phyloP scores from a whole-genome alignment of 2,113 vertebrate species.

The Isurus oxyrinchus region DNA sequence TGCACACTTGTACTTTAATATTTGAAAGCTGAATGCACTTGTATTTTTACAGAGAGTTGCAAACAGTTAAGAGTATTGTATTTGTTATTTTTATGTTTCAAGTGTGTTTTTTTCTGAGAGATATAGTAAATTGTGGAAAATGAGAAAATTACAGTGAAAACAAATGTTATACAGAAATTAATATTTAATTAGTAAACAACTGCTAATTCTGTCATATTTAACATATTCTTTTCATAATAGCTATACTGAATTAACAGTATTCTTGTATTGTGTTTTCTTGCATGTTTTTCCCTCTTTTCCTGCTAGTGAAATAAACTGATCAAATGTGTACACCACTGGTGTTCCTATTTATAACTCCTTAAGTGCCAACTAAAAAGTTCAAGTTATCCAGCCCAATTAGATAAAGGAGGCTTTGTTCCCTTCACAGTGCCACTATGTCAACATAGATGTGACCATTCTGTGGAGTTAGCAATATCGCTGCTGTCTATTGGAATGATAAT shows the following conservation, averaged over 20 bases:
- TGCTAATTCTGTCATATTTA: constrained; percentile 13
- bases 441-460: not conserved
- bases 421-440: not conserved
- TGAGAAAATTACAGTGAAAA: constrained; percentile 8
- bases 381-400: not conserved
- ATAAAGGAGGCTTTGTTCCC: not conserved
- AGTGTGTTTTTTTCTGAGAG: constrained; percentile 13
- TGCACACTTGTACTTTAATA: constrained; percentile 31
- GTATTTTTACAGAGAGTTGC: constrained; percentile 32
- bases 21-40: constrained; percentile 33
- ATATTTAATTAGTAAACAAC: constrained; percentile 30
- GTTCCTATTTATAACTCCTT: constrained; percentile 7
- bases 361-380: not conserved
- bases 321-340: not conserved
- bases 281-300: not conserved
- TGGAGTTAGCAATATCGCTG: not conserved
- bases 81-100: constrained; percentile 27
- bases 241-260: not conserved
- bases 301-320: constrained; percentile 18
- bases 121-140: constrained; percentile 22
- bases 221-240: not conserved
- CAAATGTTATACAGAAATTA: constrained; percentile 16
- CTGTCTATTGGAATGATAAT: not conserved
- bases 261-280: not conserved
- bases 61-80: constrained; percentile 7